A percentile compares a stretch with the other conserved stretches of the same genome.
These are phyloP conservation scores for Polydesmus complanatus DNA, from an alignment of 2,888 invertebrate species.

Conservation along the genomic window DNA sequence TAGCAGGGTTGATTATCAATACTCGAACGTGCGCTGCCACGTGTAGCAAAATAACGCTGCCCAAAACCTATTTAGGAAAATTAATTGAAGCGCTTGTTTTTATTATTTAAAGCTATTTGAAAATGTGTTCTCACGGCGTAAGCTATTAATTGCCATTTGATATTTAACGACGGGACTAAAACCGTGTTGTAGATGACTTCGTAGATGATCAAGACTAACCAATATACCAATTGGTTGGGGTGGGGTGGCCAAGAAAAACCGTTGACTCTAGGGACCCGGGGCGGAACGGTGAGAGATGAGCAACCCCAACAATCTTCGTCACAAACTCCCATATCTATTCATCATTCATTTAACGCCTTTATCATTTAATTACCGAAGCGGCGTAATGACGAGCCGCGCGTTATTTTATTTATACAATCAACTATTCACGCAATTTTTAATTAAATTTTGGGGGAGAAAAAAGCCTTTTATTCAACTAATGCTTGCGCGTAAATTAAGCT, in stretches of 20 bases:
- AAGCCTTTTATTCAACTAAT: too few relatives aligned
- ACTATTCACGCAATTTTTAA: too few relatives aligned
- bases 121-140: conserved; percentile 38
- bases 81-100: conserved; percentile 1
- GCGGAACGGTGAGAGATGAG: background rate
- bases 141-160: conserved; percentile 44
- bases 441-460: too few relatives aligned
- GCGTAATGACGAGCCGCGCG: background rate
- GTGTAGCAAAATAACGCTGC: conserved; percentile 46
- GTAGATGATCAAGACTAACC: conserved; percentile 58
- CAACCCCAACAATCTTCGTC: background rate
- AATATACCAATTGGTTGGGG: conserved; percentile 69
- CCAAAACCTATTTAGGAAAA: background rate
- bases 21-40: conserved; percentile 60
- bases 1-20: conserved; percentile 74
- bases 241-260: conserved; percentile 48
- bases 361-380: background rate
- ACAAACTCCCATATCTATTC: background rate
- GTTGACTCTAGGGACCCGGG: conserved; percentile 15
- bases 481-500: too few relatives aligned
- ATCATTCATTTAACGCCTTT: background rate
- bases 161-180: conserved; percentile 51
- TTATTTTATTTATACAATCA: too few relatives aligned
- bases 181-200: conserved; percentile 49
- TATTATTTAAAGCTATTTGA: background rate